A percentile compares a stretch with the other conserved stretches of the same genome.
phyloP scores from a whole-genome alignment of 2,797 vertebrate species.

The Delichon dasypus region DNA sequence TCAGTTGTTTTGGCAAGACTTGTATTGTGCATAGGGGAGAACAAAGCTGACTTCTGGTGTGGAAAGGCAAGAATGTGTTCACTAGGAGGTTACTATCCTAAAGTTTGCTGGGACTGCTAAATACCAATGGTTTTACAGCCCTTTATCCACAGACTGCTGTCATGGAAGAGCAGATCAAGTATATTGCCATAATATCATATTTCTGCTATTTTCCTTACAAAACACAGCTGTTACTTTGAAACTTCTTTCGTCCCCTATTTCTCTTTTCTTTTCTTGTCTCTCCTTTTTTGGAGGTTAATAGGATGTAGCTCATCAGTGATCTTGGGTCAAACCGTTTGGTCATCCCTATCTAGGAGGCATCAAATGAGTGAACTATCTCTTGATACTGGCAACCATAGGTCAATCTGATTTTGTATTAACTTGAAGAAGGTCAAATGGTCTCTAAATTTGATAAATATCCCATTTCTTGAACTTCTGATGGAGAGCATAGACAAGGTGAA shows the following conservation, averaged over 20 bases:
- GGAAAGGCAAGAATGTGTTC: background rate
- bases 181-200: background rate
- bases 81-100: background rate
- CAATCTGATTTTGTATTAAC: slow-evolving; percentile 64
- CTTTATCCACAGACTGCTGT: background rate
- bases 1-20: background rate
- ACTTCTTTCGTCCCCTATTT: slow-evolving; percentile 23
- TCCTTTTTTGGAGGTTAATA: slow-evolving; percentile 43
- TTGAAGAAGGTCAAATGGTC: slow-evolving; percentile 57
- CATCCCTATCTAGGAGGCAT: slow-evolving; percentile 34
- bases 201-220: slow-evolving; percentile 4
- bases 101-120: background rate
- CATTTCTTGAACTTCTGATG: slow-evolving; percentile 56
- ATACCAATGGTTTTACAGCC: background rate
- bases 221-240: background rate
- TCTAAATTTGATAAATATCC: slow-evolving; percentile 66
- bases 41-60: background rate
- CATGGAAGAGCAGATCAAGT: background rate
- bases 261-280: background rate
- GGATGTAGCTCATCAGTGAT: slow-evolving; percentile 52
- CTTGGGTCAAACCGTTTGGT: slow-evolving; percentile 14
- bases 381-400: slow-evolving; percentile 41
- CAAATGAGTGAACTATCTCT: slow-evolving; percentile 59
- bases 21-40: background rate
- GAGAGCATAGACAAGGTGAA: slow-evolving; percentile 39